A percentile compares a stretch with the other conserved stretches of the same genome.
Evolutionary conservation across 2,888 invertebrate species (phyloP).

Genomic region (Watsonalla binaria): DNA sequence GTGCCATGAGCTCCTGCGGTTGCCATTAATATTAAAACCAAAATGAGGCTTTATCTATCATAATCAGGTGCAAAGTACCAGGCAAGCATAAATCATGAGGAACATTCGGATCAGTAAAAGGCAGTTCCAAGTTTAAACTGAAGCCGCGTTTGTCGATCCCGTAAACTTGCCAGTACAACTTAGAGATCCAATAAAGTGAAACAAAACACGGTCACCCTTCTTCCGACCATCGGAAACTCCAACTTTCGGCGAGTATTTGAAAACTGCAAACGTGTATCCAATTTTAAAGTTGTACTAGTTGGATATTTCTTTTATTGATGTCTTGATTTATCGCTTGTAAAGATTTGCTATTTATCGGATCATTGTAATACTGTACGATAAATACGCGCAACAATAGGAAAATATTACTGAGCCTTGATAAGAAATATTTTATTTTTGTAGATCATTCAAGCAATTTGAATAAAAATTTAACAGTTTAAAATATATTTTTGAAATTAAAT

Average conservation of each 20-base stretch:
- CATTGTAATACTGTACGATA: background rate
- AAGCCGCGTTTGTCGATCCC: background rate
- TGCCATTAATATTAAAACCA: too few species aligned
- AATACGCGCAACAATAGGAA: too few species aligned
- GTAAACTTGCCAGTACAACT: background rate
- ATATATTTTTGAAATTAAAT: too few species aligned
- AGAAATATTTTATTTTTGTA: too few species aligned
- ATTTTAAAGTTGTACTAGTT: background rate
- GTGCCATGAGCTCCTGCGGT: too few species aligned
- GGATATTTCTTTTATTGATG: background rate
- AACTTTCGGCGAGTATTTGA: background rate
- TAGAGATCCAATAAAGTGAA: constrained; percentile 1
- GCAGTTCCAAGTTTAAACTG: background rate
- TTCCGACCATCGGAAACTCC: background rate
- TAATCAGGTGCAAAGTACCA: background rate
- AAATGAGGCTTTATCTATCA: too few species aligned
- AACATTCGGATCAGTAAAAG: background rate
- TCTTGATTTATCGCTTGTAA: background rate
- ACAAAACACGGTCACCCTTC: background rate
- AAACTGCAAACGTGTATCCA: background rate
- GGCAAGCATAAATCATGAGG: background rate
- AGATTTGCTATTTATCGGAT: background rate
- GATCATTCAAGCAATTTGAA: too few species aligned
- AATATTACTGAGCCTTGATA: too few species aligned
- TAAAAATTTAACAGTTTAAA: too few species aligned